Conservation (phyloP, 2,888 invertebrate genomes). For the Amblyteles armatorius region DNA sequence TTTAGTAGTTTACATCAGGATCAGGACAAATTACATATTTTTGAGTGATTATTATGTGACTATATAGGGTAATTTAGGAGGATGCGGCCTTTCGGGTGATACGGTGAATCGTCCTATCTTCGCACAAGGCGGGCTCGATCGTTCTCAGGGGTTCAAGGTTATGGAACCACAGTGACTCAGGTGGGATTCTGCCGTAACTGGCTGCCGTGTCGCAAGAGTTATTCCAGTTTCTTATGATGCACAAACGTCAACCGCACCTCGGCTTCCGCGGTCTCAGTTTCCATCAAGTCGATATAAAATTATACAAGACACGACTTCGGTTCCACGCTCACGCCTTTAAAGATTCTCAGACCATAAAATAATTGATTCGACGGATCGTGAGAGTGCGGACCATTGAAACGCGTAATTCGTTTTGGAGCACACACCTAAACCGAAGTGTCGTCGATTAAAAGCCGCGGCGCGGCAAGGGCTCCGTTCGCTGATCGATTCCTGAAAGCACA, state of each 20-base stretch:
- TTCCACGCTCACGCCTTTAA: background rate
- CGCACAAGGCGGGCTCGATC: background rate
- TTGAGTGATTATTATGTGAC: background rate
- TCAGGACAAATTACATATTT: background rate
- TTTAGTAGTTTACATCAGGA: background rate
- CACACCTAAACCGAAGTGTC: constrained; percentile 36
- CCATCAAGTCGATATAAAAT: background rate
- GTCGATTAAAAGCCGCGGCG: constrained; percentile 41
- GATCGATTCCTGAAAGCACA: constrained; percentile 55
- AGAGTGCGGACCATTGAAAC: constrained; percentile 19
- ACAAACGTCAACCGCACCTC: too few relatives aligned
- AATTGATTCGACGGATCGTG: background rate
- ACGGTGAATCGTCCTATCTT: background rate
- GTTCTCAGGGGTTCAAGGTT: background rate
- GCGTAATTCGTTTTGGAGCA: constrained; percentile 41
- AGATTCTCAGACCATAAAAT: background rate
- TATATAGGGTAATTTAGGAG: background rate
- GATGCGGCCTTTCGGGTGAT: too few relatives aligned
- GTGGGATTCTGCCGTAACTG: too few relatives aligned
- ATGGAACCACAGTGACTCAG: too few relatives aligned
- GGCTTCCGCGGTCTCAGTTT: background rate
- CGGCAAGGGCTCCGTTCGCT: constrained; percentile 7
- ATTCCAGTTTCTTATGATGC: background rate
- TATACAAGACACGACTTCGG: background rate
- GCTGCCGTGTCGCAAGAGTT: too few relatives aligned